phyloP scores from a whole-genome alignment of 2,113 vertebrate species.

The Cyanocitta stelleri region DNA sequence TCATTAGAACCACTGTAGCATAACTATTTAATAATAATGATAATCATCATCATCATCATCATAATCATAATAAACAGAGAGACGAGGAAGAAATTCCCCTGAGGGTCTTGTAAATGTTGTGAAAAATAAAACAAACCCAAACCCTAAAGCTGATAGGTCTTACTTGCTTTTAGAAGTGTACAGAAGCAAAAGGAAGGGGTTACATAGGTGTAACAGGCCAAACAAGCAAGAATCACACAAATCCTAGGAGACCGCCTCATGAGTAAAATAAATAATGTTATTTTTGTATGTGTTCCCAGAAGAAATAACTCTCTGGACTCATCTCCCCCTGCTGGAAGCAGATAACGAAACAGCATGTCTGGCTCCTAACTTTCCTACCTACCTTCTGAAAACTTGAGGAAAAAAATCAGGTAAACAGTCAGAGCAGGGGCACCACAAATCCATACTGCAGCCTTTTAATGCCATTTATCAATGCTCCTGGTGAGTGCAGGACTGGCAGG shows the following conservation, averaged over 20 bases:
- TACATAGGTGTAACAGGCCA: not conserved
- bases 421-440: not conserved
- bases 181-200: not conserved
- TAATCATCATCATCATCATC: not conserved
- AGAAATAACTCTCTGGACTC: conserved; percentile 52
- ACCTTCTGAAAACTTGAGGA: not conserved
- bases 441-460: not conserved
- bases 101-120: not conserved
- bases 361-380: not conserved
- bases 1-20: not conserved
- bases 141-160: not conserved
- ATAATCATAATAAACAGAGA: not conserved
- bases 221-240: conserved; percentile 5
- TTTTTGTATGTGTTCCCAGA: conserved; percentile 27
- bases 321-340: conserved; percentile 76
- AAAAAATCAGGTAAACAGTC: not conserved
- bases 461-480: not conserved
- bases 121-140: not conserved
- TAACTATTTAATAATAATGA: conserved; percentile 7
- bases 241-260: not conserved
- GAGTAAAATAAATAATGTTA: conserved; percentile 19
- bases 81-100: not conserved
- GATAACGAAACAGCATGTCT: conserved; percentile 17
- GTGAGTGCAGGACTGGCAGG: not conserved
- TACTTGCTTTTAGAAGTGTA: not conserved